These are phyloP conservation scores for Agrochola lychnidis DNA, from an alignment of 2,888 invertebrate genomes.

Conservation along the genomic window DNA sequence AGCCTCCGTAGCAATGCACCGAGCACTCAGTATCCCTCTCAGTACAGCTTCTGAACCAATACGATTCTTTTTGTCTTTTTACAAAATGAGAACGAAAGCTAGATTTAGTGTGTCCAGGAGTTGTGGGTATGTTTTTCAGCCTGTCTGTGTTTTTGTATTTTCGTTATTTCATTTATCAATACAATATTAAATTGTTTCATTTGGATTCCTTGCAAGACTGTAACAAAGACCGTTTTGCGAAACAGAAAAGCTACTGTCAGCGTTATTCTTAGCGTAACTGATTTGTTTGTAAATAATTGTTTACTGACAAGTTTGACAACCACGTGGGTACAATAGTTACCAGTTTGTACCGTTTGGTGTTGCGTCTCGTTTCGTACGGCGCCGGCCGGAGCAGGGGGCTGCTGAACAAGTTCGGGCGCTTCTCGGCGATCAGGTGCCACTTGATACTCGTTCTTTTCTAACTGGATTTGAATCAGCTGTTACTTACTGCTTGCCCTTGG, in stretches of 20 bases:
- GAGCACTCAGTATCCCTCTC: conserved; percentile 68
- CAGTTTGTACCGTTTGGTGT: conserved; percentile 89
- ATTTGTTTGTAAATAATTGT: conserved; percentile 73
- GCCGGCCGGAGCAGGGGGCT: conserved; percentile 76
- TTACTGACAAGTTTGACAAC: conserved; percentile 83
- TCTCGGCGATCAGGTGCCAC: conserved; percentile 88
- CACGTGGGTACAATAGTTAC: conserved; percentile 88
- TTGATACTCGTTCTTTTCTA: conserved; percentile 89
- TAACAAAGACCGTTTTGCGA: conserved; percentile 8
- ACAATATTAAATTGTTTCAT: conserved; percentile 4
- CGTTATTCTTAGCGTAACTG: conserved; percentile 40
- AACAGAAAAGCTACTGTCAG: neutral
- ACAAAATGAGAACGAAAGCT: conserved; percentile 66
- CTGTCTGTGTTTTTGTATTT: conserved; percentile 26
- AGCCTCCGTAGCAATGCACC: conserved; percentile 76
- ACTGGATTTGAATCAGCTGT: conserved; percentile 89
- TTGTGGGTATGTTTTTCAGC: conserved; percentile 23
- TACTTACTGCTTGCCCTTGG: conserved; percentile 80
- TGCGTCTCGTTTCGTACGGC: conserved; percentile 71
- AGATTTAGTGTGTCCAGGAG: conserved; percentile 37
- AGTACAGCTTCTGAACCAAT: conserved; percentile 79
- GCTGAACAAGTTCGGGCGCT: conserved; percentile 89
- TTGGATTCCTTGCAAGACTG: neutral
- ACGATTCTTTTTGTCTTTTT: conserved; percentile 75
- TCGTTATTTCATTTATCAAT: conserved; percentile 4